Base-by-base conservation (phyloP, 1,140 invertebrate species). In the Orussus abietinus region DNA sequence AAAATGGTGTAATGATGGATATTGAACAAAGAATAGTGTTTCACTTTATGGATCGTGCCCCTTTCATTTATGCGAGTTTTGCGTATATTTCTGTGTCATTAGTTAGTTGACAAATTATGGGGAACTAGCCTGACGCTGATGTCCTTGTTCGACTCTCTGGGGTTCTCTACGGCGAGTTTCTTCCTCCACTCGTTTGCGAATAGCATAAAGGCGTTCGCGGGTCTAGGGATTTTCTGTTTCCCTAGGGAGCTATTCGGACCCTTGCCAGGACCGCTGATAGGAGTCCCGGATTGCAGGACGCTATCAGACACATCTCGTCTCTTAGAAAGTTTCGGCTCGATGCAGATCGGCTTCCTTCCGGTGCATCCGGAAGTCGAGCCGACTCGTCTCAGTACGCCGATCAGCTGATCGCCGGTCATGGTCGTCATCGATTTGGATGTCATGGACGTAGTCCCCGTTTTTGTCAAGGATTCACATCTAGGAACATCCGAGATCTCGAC, bases 191-290 rank as follows among this genome's bases (percentile, higher is more conserved):
- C 75, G 53, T 81, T 80, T n/a, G 79, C 80, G 43, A 80, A 82
- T 0, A 82, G 49, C 80, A 83, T 82, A 43, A 83, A 83, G 0
- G 81, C 80, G 58, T 83, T 82, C 3, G 79, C 78, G 5, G 81
- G 81, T 11, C 81, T 61, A 1, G 77, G 78, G 10, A 82, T 81
- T 61, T 76, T 79, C 43, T 59, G 62, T 47, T 72, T 72, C 38
- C 44, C 49, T 11, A 38, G 19, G 9, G 47, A 36, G 14, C 40
- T 38, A 33, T 35, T 50, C 3, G 37, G 29, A 17, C 35, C 35
- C 51, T 52, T 25, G 13, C 25, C 28, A 13, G 31, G 30, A 30
- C 44, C 45, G 41, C 38, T 39, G 47, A 51, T 47, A 36, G 49
- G 32, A 3, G 43, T 29, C 12, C 39, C 47, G 53, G 34, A 51